These are phyloP conservation scores for Coelinius sp. DNA, from an alignment of 2,888 invertebrate genomes.

Conservation along the genomic window DNA sequence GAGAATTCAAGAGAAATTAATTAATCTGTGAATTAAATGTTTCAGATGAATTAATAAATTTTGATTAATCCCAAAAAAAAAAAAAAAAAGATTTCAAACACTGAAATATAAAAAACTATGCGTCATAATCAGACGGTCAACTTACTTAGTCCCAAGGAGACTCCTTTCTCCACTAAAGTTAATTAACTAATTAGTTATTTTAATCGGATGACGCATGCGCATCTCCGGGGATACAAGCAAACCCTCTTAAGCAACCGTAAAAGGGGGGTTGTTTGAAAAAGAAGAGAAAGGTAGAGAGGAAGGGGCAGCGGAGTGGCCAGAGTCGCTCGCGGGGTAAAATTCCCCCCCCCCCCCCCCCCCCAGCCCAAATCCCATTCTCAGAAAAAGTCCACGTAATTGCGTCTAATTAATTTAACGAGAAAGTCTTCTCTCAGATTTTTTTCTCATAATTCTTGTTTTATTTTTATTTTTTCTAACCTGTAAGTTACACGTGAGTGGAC, in stretches of 20 bases:
- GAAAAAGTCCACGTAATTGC: slow-evolving; percentile 60
- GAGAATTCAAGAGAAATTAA: neutral
- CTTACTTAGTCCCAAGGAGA: slow-evolving; percentile 60
- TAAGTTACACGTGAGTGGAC: neutral
- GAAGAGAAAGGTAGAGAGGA: slow-evolving; percentile 12
- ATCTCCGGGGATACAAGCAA: slow-evolving; percentile 71
- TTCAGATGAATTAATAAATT: neutral
- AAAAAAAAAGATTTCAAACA: neutral
- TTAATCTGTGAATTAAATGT: no score
- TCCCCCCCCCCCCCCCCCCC: neutral
- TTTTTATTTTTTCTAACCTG: neutral
- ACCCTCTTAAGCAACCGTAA: slow-evolving; percentile 67
- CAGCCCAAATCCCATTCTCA: slow-evolving; percentile 45
- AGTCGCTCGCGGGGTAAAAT: slow-evolving; percentile 16
- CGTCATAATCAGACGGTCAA: slow-evolving; percentile 71
- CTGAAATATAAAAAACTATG: slow-evolving; percentile 31
- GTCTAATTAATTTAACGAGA: slow-evolving; percentile 69
- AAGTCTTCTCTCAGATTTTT: slow-evolving; percentile 56
- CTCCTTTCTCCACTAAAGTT: slow-evolving; percentile 64
- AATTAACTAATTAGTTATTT: slow-evolving; percentile 71
- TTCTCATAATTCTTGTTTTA: slow-evolving; percentile 1
- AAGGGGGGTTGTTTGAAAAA: slow-evolving; percentile 39
- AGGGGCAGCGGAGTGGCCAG: slow-evolving; percentile 24
- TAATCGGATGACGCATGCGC: slow-evolving; percentile 72
- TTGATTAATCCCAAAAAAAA: neutral